Percentiles rank a stretch among this genome's conserved stretches.
These are phyloP conservation scores for Xenopus petersii DNA, from an alignment of 2,797 vertebrate species.

Conservation along the genomic window DNA sequence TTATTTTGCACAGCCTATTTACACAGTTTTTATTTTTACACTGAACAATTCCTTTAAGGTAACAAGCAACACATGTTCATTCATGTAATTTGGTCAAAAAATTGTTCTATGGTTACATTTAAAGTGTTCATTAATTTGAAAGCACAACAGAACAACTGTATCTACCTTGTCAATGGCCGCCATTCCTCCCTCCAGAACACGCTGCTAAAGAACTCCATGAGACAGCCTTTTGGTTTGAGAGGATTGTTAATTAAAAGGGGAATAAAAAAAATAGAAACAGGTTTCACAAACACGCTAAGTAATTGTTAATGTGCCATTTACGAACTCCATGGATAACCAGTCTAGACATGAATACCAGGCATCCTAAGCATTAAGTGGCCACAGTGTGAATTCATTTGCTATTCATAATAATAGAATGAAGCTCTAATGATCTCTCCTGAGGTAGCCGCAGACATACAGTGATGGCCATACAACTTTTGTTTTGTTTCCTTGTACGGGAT, in stretches of 20 bases:
- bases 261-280: neutral
- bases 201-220: neutral
- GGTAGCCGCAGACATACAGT: conserved; percentile 34
- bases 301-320: conserved; percentile 29
- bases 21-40: no score
- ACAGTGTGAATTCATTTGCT: conserved; percentile 44
- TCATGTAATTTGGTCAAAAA: no score
- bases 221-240: neutral
- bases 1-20: no score
- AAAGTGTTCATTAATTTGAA: no score
- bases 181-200: no score
- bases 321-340: conserved; percentile 4
- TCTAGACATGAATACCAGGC: conserved; percentile 23
- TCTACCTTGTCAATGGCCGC: no score
- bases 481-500: conserved; percentile 41
- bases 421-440: conserved; percentile 33
- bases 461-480: conserved; percentile 23
- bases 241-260: neutral
- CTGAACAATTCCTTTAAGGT: no score
- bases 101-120: no score
- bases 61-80: no score
- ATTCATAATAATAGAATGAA: conserved; percentile 40
- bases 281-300: neutral
- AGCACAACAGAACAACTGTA: no score
- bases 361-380: conserved; percentile 30